A percentile compares a stretch with the other conserved stretches of the same genome.
Evolutionary conservation across 2,888 invertebrate species (phyloP).

Genomic region (Lepidocyrtoides sp.): DNA sequence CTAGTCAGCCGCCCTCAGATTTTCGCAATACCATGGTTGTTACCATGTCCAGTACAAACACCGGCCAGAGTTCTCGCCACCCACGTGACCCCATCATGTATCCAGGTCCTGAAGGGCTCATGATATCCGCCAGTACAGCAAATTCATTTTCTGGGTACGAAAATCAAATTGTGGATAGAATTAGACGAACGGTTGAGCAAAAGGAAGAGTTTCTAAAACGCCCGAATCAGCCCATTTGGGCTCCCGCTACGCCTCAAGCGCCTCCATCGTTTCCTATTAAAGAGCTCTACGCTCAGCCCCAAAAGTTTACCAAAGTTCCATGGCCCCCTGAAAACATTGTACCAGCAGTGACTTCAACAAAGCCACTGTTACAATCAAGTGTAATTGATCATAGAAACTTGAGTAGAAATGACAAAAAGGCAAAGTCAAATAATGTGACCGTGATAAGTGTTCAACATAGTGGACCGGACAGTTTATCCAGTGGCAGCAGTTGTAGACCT

Average conservation of each 20-base stretch:
- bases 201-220: constrained; percentile 95
- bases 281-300: constrained; percentile 90
- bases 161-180: constrained; percentile 86
- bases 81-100: constrained; percentile 15
- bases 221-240: constrained; percentile 89
- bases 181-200: constrained; percentile 94
- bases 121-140: constrained; percentile 42
- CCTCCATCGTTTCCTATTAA: constrained; percentile 83
- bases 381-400: constrained; percentile 36
- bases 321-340: constrained; percentile 89
- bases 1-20: constrained; percentile 77
- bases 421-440: constrained; percentile 79
- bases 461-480: constrained; percentile 76
- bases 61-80: constrained; percentile 61
- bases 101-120: background rate
- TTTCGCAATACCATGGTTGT: constrained; percentile 81
- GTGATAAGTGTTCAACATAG: constrained; percentile 82
- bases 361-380: constrained; percentile 74
- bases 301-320: constrained; percentile 91
- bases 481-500: constrained; percentile 73
- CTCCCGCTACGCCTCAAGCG: constrained; percentile 86
- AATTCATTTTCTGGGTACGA: constrained; percentile 82
- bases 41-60: constrained; percentile 82
- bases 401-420: constrained; percentile 52
- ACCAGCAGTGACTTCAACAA: constrained; percentile 76